phyloP scores from a whole-genome alignment of 64 coral and sea anemone species.

The Catalaphyllia jardinei region DNA sequence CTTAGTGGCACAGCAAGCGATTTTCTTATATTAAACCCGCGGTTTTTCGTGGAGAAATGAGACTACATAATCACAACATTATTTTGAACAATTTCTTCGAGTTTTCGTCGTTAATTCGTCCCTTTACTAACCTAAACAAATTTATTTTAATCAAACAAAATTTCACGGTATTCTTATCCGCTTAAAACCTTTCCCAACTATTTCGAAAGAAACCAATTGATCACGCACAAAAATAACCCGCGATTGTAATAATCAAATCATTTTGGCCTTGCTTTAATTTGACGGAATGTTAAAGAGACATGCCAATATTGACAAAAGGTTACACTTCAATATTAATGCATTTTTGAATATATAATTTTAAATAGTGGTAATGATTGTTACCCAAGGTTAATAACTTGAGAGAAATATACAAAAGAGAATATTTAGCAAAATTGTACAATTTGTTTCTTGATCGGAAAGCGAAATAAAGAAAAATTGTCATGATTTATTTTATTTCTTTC shows the following conservation, averaged over 20 bases:
- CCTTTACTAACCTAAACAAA: background rate
- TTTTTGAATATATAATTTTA: too few species aligned
- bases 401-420: too few species aligned
- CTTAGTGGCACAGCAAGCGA: background rate
- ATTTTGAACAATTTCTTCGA: background rate
- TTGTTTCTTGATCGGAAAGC: background rate
- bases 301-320: background rate
- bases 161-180: background rate
- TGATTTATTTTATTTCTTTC: background rate
- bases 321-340: background rate
- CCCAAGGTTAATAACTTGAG: too few species aligned
- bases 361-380: too few species aligned
- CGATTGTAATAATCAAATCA: background rate
- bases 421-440: too few species aligned
- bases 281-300: background rate
- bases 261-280: background rate
- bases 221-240: background rate
- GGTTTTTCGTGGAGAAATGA: background rate
- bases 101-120: too few species aligned
- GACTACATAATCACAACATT: background rate
- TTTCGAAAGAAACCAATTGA: too few species aligned
- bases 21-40: background rate
- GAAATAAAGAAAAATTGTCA: background rate
- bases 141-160: background rate
- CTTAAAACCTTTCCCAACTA: background rate